Conservation (phyloP, 92 coral and sea anemone species). For the Anthopleura xanthogrammica region DNA sequence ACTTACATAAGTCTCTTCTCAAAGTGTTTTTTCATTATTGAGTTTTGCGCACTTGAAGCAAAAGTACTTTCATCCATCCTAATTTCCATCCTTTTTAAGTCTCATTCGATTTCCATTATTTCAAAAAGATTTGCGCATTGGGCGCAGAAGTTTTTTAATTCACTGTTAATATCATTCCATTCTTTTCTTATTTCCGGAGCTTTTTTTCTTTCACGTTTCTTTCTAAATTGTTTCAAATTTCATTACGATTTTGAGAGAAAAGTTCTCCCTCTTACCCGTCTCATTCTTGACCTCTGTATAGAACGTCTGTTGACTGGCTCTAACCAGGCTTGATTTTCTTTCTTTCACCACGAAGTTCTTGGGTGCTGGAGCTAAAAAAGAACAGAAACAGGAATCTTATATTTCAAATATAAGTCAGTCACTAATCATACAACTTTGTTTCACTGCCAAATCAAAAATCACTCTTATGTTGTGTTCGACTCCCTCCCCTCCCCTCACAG, state of each 20-base stretch:
- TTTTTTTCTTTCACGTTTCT: background rate
- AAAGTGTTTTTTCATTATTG: no score
- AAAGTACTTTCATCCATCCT: no score
- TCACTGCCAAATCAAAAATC: no score
- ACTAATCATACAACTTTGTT: no score
- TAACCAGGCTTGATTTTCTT: constrained; percentile 47
- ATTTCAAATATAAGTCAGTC: no score
- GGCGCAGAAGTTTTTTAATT: background rate
- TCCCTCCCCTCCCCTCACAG: background rate
- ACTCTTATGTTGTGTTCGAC: background rate
- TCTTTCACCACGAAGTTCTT: constrained; percentile 67
- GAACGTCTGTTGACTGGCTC: constrained; percentile 79
- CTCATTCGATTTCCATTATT: background rate
- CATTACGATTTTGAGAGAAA: background rate
- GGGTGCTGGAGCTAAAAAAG: constrained; percentile 67
- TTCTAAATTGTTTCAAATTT: background rate
- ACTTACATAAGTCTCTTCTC: no score
- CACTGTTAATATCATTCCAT: no score
- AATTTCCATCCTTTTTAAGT: background rate
- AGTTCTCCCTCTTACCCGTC: constrained; percentile 61
- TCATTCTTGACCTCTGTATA: constrained; percentile 92
- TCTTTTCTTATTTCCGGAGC: no score
- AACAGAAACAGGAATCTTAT: no score
- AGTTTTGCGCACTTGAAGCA: no score
- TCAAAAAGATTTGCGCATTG: background rate